phyloP scores from a whole-genome alignment of 2,797 vertebrate genomes.

The Microctenopoma steveboyesi region DNA sequence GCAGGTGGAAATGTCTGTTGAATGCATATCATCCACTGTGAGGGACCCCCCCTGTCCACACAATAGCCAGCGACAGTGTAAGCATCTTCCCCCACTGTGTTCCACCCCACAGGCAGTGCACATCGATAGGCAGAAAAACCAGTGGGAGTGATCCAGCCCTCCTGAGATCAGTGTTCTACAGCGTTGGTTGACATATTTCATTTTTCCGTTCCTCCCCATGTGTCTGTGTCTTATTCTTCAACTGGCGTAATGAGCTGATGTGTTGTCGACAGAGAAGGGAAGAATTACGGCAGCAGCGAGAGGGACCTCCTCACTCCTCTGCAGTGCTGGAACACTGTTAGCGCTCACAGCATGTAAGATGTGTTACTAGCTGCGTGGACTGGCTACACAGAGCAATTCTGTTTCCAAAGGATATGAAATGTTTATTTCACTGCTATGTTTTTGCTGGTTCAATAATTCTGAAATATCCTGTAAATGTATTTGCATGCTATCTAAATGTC shows the following conservation, averaged over 20 bases:
- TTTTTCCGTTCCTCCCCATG: constrained; percentile 57
- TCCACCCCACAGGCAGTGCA: constrained; percentile 66
- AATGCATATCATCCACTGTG: constrained; percentile 72
- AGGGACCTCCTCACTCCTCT: constrained; percentile 66
- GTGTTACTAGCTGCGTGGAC: constrained; percentile 43
- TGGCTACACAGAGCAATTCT: constrained; percentile 22
- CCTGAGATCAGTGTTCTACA: constrained; percentile 66
- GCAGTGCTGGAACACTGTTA: constrained; percentile 56
- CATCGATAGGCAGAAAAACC: constrained; percentile 70
- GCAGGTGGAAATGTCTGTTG: constrained; percentile 67
- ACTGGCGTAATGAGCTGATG: constrained; percentile 53
- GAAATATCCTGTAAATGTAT: not conserved
- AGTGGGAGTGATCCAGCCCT: constrained; percentile 82
- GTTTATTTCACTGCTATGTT: not conserved
- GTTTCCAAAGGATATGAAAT: constrained; percentile 6
- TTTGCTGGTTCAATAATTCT: not conserved
- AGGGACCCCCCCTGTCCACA: constrained; percentile 74
- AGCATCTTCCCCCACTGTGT: constrained; percentile 74
- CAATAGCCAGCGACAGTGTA: constrained; percentile 71
- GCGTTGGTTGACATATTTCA: constrained; percentile 75
- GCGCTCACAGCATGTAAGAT: constrained; percentile 30
- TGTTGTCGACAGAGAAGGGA: constrained; percentile 42
- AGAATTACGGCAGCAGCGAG: constrained; percentile 55
- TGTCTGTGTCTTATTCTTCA: constrained; percentile 58
- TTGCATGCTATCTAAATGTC: not conserved